Evolutionary conservation across 2,113 vertebrate genomes (phyloP).

Genomic region (human (Homo sapiens)): GRCh38 chr3:13684001-13684500

Average conservation of each 20-base stretch:
- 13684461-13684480: slow-evolving; percentile 55
- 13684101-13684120: background rate
- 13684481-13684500: slow-evolving; percentile 79
- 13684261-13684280: background rate
- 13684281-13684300: background rate
- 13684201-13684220: background rate
- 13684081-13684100: background rate
- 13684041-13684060: accelerated
- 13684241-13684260: background rate
- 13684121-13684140: background rate
- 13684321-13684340: background rate
- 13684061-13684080: background rate
- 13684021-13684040: background rate
- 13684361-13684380: background rate
- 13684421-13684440: background rate
- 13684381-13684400: background rate
- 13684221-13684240: background rate
- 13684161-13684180: background rate
- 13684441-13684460: background rate
- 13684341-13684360: background rate
- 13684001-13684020: background rate
- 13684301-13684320: background rate
- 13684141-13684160: background rate
- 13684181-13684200: background rate
- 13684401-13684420: background rate